Percentiles rank a stretch among this genome's conserved stretches.
These are phyloP conservation scores for Melanotaenia pygmaea DNA, from an alignment of 2,797 vertebrate genomes.

Conservation along the genomic window DNA sequence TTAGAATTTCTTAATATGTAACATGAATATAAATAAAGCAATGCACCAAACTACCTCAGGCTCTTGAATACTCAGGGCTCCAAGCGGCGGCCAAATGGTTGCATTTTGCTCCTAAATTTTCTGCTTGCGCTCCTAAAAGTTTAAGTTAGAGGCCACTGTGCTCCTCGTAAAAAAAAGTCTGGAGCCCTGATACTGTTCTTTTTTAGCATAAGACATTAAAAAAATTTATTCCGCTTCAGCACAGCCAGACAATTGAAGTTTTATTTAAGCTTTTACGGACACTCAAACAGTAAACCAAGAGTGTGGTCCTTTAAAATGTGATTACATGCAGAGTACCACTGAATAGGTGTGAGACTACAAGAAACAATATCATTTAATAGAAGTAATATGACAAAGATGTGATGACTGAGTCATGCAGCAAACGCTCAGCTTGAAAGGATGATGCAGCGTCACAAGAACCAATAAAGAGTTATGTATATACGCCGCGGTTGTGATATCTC, in stretches of 20 bases:
- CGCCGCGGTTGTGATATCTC: no score
- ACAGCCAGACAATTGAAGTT: background rate
- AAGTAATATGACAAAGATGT: background rate
- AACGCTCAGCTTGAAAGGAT: background rate
- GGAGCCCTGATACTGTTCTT: no score
- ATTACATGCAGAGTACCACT: background rate
- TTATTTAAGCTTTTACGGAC: background rate
- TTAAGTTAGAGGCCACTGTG: no score
- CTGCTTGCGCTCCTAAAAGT: no score
- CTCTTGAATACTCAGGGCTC: no score
- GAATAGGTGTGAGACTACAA: background rate
- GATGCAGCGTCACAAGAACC: no score
- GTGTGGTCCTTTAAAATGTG: no score
- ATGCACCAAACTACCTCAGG: background rate
- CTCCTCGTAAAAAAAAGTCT: background rate
- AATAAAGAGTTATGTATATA: no score
- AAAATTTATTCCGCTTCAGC: background rate
- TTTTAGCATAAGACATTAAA: background rate
- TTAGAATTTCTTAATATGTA: background rate
- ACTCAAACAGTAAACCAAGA: no score
- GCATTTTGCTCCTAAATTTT: no score
- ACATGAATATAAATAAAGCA: background rate
- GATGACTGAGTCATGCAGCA: slow-evolving; percentile 23
- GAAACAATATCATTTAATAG: background rate
- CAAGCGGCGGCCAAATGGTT: no score